Conservation (phyloP, 2,113 vertebrate genomes). For the Peromyscus polionotus region DNA sequence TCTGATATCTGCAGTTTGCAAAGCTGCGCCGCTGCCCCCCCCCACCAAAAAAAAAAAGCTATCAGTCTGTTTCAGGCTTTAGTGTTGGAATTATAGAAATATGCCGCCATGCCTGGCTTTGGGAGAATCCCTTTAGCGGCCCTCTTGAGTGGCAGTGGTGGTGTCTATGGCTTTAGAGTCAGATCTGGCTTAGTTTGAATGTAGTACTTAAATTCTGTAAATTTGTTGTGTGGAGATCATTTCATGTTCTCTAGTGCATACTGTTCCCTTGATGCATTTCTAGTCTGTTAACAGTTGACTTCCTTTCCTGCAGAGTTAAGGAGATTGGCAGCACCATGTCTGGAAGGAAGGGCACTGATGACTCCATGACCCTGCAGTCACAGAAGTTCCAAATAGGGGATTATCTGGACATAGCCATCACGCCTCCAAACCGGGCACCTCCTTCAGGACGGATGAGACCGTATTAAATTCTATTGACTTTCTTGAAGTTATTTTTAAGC, state of each 20-base stretch:
- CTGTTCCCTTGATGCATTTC: background rate
- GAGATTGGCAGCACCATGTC: constrained; percentile 98
- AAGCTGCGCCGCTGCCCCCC: fast-evolving
- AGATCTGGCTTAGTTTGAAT: background rate
- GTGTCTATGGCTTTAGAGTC: background rate
- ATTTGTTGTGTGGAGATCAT: background rate
- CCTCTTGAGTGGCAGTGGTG: background rate
- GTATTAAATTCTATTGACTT: constrained; percentile 88
- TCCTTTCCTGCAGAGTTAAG: constrained; percentile 91
- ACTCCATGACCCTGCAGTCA: constrained; percentile 98
- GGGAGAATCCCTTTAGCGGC: background rate
- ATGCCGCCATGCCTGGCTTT: background rate
- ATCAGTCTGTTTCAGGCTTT: background rate
- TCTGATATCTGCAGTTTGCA: background rate
- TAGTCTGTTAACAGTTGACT: constrained; percentile 47
- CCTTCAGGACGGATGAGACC: constrained; percentile 96
- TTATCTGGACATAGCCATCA: constrained; percentile 98
- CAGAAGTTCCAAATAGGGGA: constrained; percentile 99
- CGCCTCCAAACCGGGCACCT: constrained; percentile 95
- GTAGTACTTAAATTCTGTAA: background rate
- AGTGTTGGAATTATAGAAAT: background rate
- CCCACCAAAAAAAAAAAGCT: background rate
- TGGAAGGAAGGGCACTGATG: constrained; percentile 96
- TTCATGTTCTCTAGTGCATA: background rate
- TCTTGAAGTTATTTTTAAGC: constrained; percentile 75